Base-by-base conservation (phyloP, 2,888 invertebrate species). In the Carterocephalus palaemon region DNA sequence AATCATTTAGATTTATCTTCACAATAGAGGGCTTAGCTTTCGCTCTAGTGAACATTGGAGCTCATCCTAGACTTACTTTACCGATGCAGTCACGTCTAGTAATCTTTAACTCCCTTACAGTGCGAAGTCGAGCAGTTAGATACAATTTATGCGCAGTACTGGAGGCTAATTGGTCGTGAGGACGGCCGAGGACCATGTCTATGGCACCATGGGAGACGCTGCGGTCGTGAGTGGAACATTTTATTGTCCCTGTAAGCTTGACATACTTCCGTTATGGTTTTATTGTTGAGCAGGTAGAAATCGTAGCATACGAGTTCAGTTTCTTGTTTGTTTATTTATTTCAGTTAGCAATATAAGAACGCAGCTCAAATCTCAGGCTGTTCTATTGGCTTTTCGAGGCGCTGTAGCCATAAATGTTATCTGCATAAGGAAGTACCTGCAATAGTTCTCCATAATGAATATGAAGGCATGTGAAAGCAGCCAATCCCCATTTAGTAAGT, bases 141-240 rank as follows among this genome's bases (percentile, higher is more conserved):
- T 67, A 73, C 71, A 79, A 79, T 81, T 79, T 78, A 81, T 75
- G 75, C 70, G 74, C 70, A 72, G 72, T 70, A 60, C 67, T 71
- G 74, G 66, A 56, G 62, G 69, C 74, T 82, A 80, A 82, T 82
- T 81, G 81, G 78, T 80, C 72, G 75, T 74, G 71, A 73, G 75
- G 67, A 65, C 59, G 67, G 66, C 62, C 56, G 62, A 63, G 64
- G 26, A 71, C 69, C 59, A 71, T 68, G 64, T 70, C 75, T 75
- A 79, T 79, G 75, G 73, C 72, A 59, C 64, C 66, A 59, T 57
- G 48, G 50, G 51, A 43, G 45, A 40, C 43, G 36, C 8, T 22
- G 23, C 33, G 31, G 46, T 38, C 39, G 8, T 19, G 15, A 46
- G 41, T 38, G 33, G 34, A 34, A 31, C 39, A 33, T 45, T 45